Conservation (phyloP, 2,113 vertebrate species). For the Oryzias melastigma region DNA sequence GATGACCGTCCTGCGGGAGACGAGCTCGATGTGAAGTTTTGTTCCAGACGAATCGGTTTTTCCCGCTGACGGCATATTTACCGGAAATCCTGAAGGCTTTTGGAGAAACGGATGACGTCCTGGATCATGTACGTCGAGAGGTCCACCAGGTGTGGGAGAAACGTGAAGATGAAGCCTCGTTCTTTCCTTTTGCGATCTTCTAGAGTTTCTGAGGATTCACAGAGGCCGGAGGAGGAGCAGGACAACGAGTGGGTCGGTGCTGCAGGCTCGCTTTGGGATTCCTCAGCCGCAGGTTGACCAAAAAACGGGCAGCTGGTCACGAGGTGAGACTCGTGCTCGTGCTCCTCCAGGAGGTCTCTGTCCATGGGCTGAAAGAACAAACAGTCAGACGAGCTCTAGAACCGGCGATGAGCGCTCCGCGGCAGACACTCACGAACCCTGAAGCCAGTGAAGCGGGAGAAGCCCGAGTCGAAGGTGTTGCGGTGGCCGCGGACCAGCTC, state of each 20-base stretch:
- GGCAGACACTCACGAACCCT: slow-evolving; percentile 34
- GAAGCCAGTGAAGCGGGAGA: slow-evolving; percentile 47
- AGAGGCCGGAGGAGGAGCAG: neutral
- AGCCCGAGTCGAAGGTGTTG: slow-evolving; percentile 43
- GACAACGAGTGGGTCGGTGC: neutral
- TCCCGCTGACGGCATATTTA: neutral
- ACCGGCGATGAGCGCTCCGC: neutral
- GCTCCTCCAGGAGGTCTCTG: slow-evolving; percentile 25
- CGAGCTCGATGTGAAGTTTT: neutral
- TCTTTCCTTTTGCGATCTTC: neutral
- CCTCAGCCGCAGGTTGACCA: neutral
- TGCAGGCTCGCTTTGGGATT: neutral
- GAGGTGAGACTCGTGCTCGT: slow-evolving; percentile 4
- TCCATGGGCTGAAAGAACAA: slow-evolving; percentile 43
- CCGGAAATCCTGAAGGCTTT: slow-evolving; percentile 49
- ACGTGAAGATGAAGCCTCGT: slow-evolving; percentile 28
- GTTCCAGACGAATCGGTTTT: neutral
- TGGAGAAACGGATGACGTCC: slow-evolving; percentile 53
- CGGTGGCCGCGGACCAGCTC: slow-evolving; percentile 43
- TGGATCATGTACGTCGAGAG: slow-evolving; percentile 59
- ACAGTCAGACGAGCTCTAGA: neutral
- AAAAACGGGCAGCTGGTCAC: neutral
- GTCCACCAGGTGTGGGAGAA: slow-evolving; percentile 45
- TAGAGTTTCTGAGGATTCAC: slow-evolving; percentile 1
- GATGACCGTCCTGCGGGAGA: slow-evolving; percentile 38